A percentile compares a stretch with the other conserved stretches of the same genome.
Evolutionary conservation across 2,113 vertebrate species (phyloP).

Genomic region (Hippocampus mohnikei): DNA sequence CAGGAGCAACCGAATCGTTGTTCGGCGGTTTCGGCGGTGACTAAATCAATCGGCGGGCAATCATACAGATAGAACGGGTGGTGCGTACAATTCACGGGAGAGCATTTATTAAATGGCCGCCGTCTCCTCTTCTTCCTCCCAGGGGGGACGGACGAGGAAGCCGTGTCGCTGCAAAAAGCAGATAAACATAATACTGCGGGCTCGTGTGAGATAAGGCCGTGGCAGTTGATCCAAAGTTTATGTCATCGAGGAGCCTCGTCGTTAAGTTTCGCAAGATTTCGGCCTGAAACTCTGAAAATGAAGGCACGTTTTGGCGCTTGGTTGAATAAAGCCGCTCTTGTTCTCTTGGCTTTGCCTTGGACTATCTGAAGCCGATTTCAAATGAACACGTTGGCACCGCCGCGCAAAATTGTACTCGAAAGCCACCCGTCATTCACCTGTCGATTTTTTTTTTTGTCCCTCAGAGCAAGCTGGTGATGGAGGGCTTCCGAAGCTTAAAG

Average conservation of each 20-base stretch:
- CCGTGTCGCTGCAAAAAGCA: constrained; percentile 45
- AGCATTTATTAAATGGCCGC: constrained; percentile 31
- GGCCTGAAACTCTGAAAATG: background rate
- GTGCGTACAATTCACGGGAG: constrained; percentile 18
- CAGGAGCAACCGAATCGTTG: constrained; percentile 47
- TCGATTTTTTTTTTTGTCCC: constrained; percentile 18
- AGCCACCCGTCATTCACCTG: too few species aligned
- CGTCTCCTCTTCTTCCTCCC: background rate
- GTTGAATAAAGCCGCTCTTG: too few species aligned
- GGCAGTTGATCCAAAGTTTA: constrained; percentile 46
- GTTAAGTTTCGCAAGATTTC: background rate
- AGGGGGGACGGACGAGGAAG: constrained; percentile 45
- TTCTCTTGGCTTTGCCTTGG: too few species aligned
- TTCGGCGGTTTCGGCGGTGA: constrained; percentile 26
- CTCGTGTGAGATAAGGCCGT: constrained; percentile 37
- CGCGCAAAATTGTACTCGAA: too few species aligned
- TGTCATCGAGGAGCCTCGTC: constrained; percentile 14
- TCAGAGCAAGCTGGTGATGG: constrained; percentile 99
- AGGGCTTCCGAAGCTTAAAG: constrained; percentile 99
- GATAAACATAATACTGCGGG: constrained; percentile 44
- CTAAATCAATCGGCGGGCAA: constrained; percentile 46
- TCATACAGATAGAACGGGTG: constrained; percentile 55
- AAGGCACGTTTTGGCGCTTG: background rate
- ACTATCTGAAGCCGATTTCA: too few species aligned
- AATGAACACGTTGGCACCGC: too few species aligned